These are phyloP conservation scores for Cosmia trapezina DNA, from an alignment of 2,888 invertebrate species.

Conservation along the genomic window DNA sequence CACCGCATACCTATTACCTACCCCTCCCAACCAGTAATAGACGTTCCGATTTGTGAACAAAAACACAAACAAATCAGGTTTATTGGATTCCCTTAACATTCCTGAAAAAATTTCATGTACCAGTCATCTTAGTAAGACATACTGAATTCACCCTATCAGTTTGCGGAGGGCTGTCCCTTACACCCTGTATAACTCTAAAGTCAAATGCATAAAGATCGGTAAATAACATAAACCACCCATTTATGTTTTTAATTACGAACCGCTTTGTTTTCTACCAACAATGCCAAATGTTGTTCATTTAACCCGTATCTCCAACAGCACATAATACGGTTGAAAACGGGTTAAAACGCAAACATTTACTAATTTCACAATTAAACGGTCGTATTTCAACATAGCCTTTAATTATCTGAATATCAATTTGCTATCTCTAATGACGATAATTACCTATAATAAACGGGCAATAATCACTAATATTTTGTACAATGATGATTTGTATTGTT, in stretches of 20 bases:
- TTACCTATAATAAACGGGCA: background rate
- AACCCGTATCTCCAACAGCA: conserved; percentile 1
- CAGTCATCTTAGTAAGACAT: too few species aligned
- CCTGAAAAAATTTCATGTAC: too few species aligned
- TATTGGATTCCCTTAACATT: too few species aligned
- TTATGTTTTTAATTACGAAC: conserved; percentile 34
- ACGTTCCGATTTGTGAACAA: too few species aligned
- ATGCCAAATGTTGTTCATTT: conserved; percentile 7
- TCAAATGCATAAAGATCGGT: background rate
- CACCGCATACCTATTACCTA: too few species aligned
- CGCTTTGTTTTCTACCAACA: background rate
- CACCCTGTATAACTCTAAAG: background rate
- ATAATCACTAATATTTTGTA: background rate
- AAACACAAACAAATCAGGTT: too few species aligned
- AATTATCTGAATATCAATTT: conserved; percentile 40
- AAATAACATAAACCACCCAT: conserved; percentile 16
- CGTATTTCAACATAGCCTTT: conserved; percentile 13
- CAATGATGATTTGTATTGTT: background rate
- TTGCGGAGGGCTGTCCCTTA: too few species aligned
- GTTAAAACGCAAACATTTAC: conserved; percentile 32
- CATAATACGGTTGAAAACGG: conserved; percentile 9
- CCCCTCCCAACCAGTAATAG: too few species aligned
- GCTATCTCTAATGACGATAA: conserved; percentile 9
- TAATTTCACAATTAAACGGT: conserved; percentile 27
- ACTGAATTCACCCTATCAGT: too few species aligned